Percentiles rank a stretch among this genome's conserved stretches.
These are phyloP conservation scores for Hippocampus zosterae DNA, from an alignment of 2,113 vertebrate genomes.

Conservation along the genomic window DNA sequence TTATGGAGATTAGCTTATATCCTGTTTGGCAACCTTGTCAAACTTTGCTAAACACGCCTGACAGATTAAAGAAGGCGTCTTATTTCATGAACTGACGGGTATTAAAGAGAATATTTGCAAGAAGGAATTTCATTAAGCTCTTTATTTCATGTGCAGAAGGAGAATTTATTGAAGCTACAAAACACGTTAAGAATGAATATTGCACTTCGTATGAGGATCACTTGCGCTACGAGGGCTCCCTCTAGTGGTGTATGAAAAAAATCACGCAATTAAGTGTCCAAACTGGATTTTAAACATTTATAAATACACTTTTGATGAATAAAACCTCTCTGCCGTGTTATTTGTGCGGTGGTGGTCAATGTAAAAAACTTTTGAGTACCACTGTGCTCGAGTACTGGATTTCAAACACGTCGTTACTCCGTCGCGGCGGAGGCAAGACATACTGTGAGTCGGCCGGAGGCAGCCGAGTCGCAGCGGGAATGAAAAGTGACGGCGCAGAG, in stretches of 20 bases:
- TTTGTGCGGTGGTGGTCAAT: neutral
- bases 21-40: neutral
- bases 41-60: neutral
- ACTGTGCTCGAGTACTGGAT: neutral
- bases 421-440: slow-evolving; percentile 6
- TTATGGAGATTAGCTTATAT: neutral
- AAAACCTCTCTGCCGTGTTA: neutral
- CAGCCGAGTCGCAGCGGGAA: slow-evolving; percentile 15
- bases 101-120: neutral
- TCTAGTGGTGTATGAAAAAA: neutral
- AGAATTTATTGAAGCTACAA: neutral
- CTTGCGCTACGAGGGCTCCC: neutral
- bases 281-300: too few relatives aligned
- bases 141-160: neutral
- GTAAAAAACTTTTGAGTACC: neutral
- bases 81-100: too few relatives aligned
- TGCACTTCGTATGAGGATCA: neutral
- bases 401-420: neutral
- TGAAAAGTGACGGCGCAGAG: slow-evolving; percentile 47
- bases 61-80: neutral
- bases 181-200: neutral
- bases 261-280: too few relatives aligned
- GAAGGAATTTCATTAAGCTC: neutral
- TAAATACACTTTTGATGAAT: too few relatives aligned
- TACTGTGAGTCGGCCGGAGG: slow-evolving; percentile 9